phyloP scores from a whole-genome alignment of 1,140 invertebrate genomes.

The Drosophila varians region DNA sequence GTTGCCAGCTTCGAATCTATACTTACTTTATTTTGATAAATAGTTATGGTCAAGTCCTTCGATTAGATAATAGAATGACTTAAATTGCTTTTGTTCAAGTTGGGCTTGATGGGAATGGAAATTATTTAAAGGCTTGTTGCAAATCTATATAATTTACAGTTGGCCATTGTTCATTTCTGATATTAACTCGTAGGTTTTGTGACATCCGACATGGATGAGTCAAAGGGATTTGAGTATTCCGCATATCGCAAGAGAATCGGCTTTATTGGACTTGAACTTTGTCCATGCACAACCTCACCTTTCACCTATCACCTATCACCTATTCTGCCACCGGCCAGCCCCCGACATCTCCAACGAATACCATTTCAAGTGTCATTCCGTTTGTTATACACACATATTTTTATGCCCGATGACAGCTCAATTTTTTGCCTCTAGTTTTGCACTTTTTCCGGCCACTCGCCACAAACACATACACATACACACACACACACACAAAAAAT shows the following conservation, averaged over 20 bases:
- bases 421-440: constrained; percentile 60
- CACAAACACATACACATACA: constrained; percentile 30
- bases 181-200: neutral
- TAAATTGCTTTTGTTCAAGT: constrained; percentile 8
- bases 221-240: constrained; percentile 16
- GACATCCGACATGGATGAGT: constrained; percentile 1
- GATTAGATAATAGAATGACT: constrained; percentile 20
- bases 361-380: constrained; percentile 50
- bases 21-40: constrained; percentile 1
- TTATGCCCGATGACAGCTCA: constrained; percentile 69
- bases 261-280: constrained; percentile 31
- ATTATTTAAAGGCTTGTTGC: neutral
- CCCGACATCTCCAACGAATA: neutral
- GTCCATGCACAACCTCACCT: constrained; percentile 17
- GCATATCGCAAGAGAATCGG: constrained; percentile 30
- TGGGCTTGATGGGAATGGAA: neutral
- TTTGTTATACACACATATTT: constrained; percentile 59
- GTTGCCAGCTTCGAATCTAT: neutral
- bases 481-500: constrained; percentile 38
- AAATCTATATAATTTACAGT: neutral
- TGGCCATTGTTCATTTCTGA: neutral
- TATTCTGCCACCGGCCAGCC: neutral
- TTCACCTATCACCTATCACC: neutral
- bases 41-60: neutral
- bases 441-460: constrained; percentile 34